Percentiles rank a stretch among this genome's conserved stretches.
These are phyloP conservation scores for Pectinophora gossypiella DNA, from an alignment of 1,140 invertebrate genomes.

Conservation along the genomic window DNA sequence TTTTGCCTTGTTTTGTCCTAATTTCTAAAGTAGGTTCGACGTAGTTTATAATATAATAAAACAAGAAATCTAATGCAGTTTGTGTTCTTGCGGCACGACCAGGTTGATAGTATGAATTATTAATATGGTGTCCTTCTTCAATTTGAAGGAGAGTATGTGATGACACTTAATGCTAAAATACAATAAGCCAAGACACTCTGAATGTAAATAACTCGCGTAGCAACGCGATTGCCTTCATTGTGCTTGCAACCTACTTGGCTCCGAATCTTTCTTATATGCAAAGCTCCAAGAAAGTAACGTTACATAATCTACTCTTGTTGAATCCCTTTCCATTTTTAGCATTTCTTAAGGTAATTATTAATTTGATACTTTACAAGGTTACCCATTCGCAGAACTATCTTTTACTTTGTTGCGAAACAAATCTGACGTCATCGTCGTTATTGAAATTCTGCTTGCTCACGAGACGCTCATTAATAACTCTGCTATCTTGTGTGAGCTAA, in stretches of 20 bases:
- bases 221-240: conserved; percentile 30
- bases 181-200: conserved; percentile 23
- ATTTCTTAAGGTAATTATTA: not conserved
- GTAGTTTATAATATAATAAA: no score
- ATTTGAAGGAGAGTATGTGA: no score
- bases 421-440: not conserved
- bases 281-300: conserved; percentile 28
- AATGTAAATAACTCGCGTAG: conserved; percentile 39
- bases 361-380: not conserved
- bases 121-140: no score
- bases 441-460: not conserved
- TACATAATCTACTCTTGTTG: not conserved
- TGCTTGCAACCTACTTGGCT: conserved; percentile 53
- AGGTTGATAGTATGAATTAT: no score
- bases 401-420: not conserved
- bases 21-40: no score
- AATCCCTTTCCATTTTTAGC: not conserved
- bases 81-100: no score
- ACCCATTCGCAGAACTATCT: not conserved
- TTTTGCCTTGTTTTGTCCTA: no score
- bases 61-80: no score
- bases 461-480: not conserved
- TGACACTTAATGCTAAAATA: no score
- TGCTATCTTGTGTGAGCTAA: not conserved
- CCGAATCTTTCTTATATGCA: conserved; percentile 35